A percentile compares a stretch with the other conserved stretches of the same genome.
phyloP scores from a whole-genome alignment of 2,797 vertebrate genomes.

The Clarias laeviceps region DNA sequence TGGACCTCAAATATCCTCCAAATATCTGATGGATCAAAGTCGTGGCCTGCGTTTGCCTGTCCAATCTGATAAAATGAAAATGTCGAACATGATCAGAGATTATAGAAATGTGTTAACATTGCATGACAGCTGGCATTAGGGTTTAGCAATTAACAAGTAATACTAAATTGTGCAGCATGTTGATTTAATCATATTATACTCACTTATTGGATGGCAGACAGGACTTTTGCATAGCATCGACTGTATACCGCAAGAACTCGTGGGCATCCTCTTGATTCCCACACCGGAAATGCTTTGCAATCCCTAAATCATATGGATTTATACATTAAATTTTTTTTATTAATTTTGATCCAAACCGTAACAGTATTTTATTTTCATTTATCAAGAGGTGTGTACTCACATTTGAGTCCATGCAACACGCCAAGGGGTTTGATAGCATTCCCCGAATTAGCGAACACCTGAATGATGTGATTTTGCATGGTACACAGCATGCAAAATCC shows the following conservation, averaged over 20 bases:
- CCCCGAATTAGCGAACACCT: conserved; percentile 89
- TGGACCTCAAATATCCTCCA: conserved; percentile 93
- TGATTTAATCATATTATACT: conserved; percentile 59
- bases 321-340: neutral
- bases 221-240: conserved; percentile 98
- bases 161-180: neutral
- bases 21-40: conserved; percentile 96
- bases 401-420: conserved; percentile 92
- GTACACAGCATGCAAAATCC: conserved; percentile 99
- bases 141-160: neutral
- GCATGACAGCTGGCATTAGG: neutral
- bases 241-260: conserved; percentile 93
- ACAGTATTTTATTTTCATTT: neutral
- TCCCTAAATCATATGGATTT: conserved; percentile 76
- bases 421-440: conserved; percentile 92
- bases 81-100: neutral
- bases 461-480: conserved; percentile 93
- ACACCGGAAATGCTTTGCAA: conserved; percentile 94
- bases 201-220: conserved; percentile 94
- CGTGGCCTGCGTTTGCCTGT: conserved; percentile 93
- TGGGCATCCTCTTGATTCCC: conserved; percentile 98
- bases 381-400: conserved; percentile 75
- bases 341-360: neutral
- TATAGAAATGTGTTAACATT: neutral
- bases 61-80: conserved; percentile 78